phyloP scores from a whole-genome alignment of 1,140 invertebrate species.

The Drosophila busckii region DNA sequence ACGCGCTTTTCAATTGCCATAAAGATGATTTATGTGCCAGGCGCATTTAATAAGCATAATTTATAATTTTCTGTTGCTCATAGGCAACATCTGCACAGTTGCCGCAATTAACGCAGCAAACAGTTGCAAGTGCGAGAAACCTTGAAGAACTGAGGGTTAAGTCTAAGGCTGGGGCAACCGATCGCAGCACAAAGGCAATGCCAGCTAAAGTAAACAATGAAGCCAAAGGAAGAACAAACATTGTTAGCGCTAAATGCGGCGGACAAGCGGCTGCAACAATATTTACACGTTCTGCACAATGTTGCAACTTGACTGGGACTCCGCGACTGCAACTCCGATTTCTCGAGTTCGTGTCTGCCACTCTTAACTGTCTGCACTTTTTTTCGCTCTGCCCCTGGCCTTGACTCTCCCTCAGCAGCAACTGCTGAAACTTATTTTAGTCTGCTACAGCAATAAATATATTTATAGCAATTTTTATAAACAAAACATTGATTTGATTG shows the following conservation, averaged over 20 bases:
- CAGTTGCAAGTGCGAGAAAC: too few species aligned
- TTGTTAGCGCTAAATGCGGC: slow-evolving; percentile 70
- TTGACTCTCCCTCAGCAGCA: slow-evolving; percentile 38
- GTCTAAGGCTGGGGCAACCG: slow-evolving; percentile 16
- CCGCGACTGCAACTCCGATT: slow-evolving; percentile 32
- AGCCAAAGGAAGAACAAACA: slow-evolving; percentile 76
- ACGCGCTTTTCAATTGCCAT: slow-evolving; percentile 70
- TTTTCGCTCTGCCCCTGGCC: slow-evolving; percentile 57
- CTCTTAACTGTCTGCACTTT: slow-evolving; percentile 52
- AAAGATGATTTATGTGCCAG: slow-evolving; percentile 74
- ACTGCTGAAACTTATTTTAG: slow-evolving; percentile 2
- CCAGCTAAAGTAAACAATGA: too few species aligned
- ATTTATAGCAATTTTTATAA: too few species aligned
- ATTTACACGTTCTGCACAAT: slow-evolving; percentile 73
- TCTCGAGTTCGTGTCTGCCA: slow-evolving; percentile 29
- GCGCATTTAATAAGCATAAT: slow-evolving; percentile 72
- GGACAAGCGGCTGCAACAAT: slow-evolving; percentile 34
- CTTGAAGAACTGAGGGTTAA: slow-evolving; percentile 5
- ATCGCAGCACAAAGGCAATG: slow-evolving; percentile 44
- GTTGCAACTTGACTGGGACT: slow-evolving; percentile 66
- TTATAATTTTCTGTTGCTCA: slow-evolving; percentile 14
- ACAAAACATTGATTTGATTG: too few species aligned
- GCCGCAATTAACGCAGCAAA: slow-evolving; percentile 49
- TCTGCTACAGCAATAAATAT: slow-evolving; percentile 14
- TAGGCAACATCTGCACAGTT: slow-evolving; percentile 33